Conservation (phyloP, 2,797 vertebrate genomes). For the Ispidina picta region DNA sequence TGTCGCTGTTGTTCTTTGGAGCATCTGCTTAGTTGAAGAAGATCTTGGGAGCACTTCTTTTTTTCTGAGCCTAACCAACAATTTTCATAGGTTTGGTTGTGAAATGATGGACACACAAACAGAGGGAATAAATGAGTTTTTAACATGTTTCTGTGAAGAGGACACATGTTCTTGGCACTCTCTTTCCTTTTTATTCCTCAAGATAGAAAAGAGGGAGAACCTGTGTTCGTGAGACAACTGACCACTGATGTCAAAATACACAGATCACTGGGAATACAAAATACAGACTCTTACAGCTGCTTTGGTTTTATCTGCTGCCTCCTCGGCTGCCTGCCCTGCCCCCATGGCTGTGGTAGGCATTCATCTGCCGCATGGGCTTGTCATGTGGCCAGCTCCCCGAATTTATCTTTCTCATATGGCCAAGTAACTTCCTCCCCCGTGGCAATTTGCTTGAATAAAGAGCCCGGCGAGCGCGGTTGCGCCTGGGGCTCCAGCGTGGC, state of each 20-base stretch:
- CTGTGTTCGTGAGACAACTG: not conserved
- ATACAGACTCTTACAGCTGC: not conserved
- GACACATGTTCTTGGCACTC: not conserved
- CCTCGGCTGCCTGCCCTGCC: not conserved
- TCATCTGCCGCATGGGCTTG: not conserved
- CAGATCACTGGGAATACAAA: not conserved
- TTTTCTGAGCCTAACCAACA: not conserved
- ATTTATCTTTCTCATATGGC: conserved; percentile 36
- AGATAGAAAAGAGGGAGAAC: not conserved
- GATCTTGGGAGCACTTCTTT: not conserved
- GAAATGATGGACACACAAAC: not conserved
- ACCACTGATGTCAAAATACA: not conserved
- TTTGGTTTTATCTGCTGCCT: not conserved
- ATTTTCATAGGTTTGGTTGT: not conserved
- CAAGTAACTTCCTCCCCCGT: conserved; percentile 36
- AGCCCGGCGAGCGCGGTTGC: not conserved
- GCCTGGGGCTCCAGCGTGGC: conserved; percentile 1
- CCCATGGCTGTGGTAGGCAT: not conserved
- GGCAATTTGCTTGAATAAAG: conserved; percentile 47
- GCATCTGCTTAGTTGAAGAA: not conserved
- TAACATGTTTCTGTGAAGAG: not conserved
- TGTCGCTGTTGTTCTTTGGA: not conserved
- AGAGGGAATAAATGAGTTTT: not conserved
- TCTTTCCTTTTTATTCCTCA: not conserved
- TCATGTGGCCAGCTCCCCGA: not conserved